These are phyloP conservation scores for Neolamprologus toae DNA, from an alignment of 2,113 vertebrate genomes.

Conservation along the genomic window DNA sequence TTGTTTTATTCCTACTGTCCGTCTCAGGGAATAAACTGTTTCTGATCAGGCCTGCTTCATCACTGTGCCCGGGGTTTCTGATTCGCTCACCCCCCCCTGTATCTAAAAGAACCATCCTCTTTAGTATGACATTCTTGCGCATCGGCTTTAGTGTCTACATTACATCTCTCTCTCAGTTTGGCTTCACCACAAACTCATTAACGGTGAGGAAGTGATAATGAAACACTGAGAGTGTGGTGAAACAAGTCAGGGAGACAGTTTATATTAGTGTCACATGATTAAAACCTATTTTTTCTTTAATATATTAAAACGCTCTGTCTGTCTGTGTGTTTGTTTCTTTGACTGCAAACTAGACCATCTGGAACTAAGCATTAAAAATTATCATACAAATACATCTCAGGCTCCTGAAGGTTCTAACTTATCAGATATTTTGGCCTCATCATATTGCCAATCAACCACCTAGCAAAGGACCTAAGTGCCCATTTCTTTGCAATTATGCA, in stretches of 20 bases:
- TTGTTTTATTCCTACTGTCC: background rate
- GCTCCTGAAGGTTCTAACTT: background rate
- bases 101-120: background rate
- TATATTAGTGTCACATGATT: background rate
- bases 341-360: background rate
- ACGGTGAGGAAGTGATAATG: background rate
- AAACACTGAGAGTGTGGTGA: background rate
- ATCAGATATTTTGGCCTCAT: background rate
- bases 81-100: accelerated
- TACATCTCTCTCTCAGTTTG: background rate
- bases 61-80: background rate
- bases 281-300: background rate
- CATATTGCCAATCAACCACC: background rate
- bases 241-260: background rate
- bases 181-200: background rate
- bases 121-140: accelerated
- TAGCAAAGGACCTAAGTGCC: background rate
- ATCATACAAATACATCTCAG: background rate
- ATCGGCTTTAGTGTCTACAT: background rate
- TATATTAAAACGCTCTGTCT: background rate
- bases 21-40: background rate
- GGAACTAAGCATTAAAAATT: background rate
- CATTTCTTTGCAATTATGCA: background rate
- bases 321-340: background rate
- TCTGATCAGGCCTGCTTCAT: background rate